Evolutionary conservation across 2,113 vertebrate species (phyloP).

Genomic region (Burhinus oedicnemus): DNA sequence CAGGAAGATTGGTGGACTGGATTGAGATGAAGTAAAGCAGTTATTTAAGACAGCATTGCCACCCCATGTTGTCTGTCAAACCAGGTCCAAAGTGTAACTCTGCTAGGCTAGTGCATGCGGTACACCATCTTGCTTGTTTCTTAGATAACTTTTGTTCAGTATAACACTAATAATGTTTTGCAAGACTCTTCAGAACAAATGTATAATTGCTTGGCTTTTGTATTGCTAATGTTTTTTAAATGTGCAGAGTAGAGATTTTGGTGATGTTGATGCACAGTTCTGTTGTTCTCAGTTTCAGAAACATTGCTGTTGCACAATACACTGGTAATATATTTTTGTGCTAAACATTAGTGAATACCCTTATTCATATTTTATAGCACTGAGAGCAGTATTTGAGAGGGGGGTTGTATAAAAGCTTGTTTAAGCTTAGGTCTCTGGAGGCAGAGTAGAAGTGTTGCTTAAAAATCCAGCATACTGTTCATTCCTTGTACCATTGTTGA

Average conservation of each 20-base stretch:
- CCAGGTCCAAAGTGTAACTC: not conserved
- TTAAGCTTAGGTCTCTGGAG: constrained; percentile 50
- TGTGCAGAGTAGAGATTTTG: not conserved
- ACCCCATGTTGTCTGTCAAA: not conserved
- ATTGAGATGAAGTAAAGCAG: not conserved
- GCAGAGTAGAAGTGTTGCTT: constrained; percentile 43
- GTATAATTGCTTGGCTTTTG: not conserved
- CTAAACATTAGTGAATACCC: constrained; percentile 28
- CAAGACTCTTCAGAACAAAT: not conserved
- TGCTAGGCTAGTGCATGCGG: not conserved
- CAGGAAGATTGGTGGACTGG: not conserved
- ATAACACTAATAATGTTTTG: not conserved
- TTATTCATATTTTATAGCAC: constrained; percentile 48
- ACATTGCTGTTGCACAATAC: not conserved
- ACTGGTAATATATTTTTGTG: not conserved
- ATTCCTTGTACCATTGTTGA: constrained; percentile 54
- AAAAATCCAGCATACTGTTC: constrained; percentile 34
- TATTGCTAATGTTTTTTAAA: not conserved
- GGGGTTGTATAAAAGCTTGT: constrained; percentile 42
- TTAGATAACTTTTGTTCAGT: not conserved
- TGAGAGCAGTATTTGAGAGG: not conserved
- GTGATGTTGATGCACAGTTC: not conserved
- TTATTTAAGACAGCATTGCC: not conserved
- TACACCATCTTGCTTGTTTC: not conserved
- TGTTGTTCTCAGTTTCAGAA: not conserved